phyloP scores from a whole-genome alignment of 2,888 invertebrate genomes.

The Deroplatys truncata region DNA sequence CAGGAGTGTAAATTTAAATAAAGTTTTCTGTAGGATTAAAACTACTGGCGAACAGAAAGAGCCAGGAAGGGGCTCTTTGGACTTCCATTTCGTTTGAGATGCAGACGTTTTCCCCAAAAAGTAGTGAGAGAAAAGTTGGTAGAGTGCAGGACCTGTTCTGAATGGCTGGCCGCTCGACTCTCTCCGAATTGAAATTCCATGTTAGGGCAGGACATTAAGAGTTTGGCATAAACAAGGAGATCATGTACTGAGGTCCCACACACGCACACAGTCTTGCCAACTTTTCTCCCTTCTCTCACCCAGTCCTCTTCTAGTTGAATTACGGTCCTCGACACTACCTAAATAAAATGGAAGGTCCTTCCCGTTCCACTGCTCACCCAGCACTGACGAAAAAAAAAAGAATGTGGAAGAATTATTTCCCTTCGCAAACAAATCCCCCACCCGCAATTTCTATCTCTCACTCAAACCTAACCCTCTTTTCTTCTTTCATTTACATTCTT shows the following conservation, averaged over 20 bases:
- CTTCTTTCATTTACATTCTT: constrained; percentile 3
- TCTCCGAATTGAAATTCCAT: not conserved
- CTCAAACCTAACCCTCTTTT: not conserved
- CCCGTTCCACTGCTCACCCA: not conserved
- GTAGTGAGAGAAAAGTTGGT: not conserved
- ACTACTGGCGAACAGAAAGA: not conserved
- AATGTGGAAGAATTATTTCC: constrained; percentile 4
- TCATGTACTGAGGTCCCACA: not conserved
- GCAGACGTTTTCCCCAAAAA: not conserved
- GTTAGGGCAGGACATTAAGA: not conserved
- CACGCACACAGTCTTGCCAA: not conserved
- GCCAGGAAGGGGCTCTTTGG: not conserved
- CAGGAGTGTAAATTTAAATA: too few relatives aligned
- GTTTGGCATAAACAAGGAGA: not conserved
- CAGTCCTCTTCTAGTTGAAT: not conserved
- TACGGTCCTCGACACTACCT: not conserved
- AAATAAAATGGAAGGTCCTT: not conserved
- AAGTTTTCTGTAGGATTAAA: too few relatives aligned
- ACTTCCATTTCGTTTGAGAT: not conserved
- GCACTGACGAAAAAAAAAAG: not conserved
- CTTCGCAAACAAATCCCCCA: not conserved
- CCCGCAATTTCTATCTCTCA: not conserved
- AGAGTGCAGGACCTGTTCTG: not conserved
- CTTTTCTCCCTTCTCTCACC: not conserved
- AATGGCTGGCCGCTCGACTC: not conserved